Base-by-base conservation (phyloP, 2,113 vertebrate genomes). In the Sisor rabdophorus region DNA sequence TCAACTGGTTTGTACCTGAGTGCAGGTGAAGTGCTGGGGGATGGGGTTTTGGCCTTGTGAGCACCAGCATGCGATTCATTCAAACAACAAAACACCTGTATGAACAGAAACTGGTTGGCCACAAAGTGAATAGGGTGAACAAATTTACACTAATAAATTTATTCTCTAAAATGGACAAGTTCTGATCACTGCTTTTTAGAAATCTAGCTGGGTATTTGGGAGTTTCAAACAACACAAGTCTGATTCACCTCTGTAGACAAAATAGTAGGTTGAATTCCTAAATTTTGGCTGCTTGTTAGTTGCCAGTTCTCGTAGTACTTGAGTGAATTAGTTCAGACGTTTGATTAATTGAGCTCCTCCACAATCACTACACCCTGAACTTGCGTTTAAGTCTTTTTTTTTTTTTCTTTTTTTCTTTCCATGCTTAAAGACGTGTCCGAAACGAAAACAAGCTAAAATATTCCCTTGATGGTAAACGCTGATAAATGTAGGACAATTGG, bases 1-100 rank as follows among this genome's bases (percentile, higher is more conserved):
- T n/a, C 59, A 88, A 87, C 85, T 77, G 40, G 89, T 90, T 87
- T 89, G 74, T 36, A 84, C 76, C 80, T 83, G 67, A 56, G 32
- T 68, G 69, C 79, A 86, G 83, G 79, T 84, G 80, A 7, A 80
- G 80, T 75, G 84, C 81, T 73, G 71, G 52, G 79, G 85, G 82
- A 79, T 48, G 85, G 65, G 82, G 81, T 4, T 80, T 47, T 58
- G 12, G 26, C 17, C 20, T 16, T 32, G 11, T 0, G 8, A 50
- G 48, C 32, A 32, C 2, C 3, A 20, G 48, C 8, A 59, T 4
- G 55, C 5, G n/a, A 65, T 53, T 75, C 47, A 40, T 48, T 22
- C 48, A 24, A 64, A 65, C 48, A 56, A n/a, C n/a, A 67, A 52
- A 44, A 50, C 1, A 11, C 50, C 32, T 24, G 50, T 64, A 36